Base-by-base conservation (phyloP, 35 echinoderm and acorn worm genomes). In the Eucidaris tribuloides region DNA sequence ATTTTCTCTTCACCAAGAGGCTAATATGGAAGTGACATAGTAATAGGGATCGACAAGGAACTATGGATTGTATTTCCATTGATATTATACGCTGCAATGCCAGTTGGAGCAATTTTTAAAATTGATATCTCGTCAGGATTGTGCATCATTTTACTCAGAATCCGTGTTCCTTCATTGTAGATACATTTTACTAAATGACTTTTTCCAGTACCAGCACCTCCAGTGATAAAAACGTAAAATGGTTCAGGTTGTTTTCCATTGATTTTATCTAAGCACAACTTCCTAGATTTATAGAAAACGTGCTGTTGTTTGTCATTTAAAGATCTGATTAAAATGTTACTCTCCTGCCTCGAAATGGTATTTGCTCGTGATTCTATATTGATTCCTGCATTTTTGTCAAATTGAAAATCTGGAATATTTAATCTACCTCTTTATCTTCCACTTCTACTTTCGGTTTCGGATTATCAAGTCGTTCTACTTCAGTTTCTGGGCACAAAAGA, bases 201-300 rank as follows among this genome's bases (percentile, higher is more conserved):
- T 71, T 89, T 88, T 6, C 85, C 85, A 3, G 85, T 88, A 0
- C 77, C 85, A 4, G 85, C 85, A 58, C 85, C 85, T 45, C 86
- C 86, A 35, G 79, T 90, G 0, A 90, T 41, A 63, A 90, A 90
- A 3, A 82, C 20, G 60, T 78, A 22, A 79, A 90, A 89, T 40
- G 86, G 78, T 38, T 63, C 27, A 65, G 81, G 48, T 52, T 52
- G 48, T n/a, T 52, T 45, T 38, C 56, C 56, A 13, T 82, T 58
- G 25, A 33, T 32, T 82, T 82, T 82, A 32, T 82, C 50, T 30
- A 82, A 1, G 17, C 49, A 82, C 79, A 48, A 82, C 31, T 82
- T 48, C 35, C 79, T 62, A 4, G 62, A 5, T 2, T 58, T 60
- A 55, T 82, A 82, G 37, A 82, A 82, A 2, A 82, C 35, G 0